Evolutionary conservation across 1,140 invertebrate genomes (phyloP).

Genomic region (Drosophila virilis): DNA sequence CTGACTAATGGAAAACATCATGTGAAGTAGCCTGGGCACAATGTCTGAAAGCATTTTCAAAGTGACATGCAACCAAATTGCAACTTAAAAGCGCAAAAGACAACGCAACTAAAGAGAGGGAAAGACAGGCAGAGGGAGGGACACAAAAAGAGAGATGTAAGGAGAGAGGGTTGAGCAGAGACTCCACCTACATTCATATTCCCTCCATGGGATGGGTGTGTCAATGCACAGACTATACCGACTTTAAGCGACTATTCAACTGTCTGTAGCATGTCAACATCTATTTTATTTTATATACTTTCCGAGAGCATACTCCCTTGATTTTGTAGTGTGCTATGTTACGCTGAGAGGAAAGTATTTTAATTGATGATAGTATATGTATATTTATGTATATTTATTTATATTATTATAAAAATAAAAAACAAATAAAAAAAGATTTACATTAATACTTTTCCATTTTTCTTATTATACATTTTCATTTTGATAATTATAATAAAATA

Average conservation of each 20-base stretch:
- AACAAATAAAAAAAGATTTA: no score
- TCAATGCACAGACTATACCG: constrained; percentile 16
- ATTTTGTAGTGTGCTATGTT: not conserved
- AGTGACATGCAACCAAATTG: constrained; percentile 80
- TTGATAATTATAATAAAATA: no score
- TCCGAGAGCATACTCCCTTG: not conserved
- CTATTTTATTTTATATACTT: not conserved
- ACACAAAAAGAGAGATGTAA: not conserved
- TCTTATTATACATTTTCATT: no score
- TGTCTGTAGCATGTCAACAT: constrained; percentile 20
- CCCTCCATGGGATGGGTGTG: constrained; percentile 33
- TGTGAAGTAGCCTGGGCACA: constrained; percentile 56
- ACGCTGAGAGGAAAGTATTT: no score
- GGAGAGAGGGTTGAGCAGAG: not conserved
- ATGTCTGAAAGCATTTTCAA: constrained; percentile 76
- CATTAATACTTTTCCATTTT: no score
- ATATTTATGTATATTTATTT: no score
- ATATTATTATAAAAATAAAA: no score
- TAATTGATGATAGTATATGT: no score
- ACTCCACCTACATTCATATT: not conserved
- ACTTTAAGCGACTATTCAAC: constrained; percentile 7
- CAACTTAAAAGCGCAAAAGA: constrained; percentile 70
- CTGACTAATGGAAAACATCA: constrained; percentile 49
- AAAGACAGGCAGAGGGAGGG: no score
- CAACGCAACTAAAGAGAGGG: constrained; percentile 33